Evolutionary conservation across 2,113 vertebrate species (phyloP).

Genomic region (Dryoscopus gambensis): DNA sequence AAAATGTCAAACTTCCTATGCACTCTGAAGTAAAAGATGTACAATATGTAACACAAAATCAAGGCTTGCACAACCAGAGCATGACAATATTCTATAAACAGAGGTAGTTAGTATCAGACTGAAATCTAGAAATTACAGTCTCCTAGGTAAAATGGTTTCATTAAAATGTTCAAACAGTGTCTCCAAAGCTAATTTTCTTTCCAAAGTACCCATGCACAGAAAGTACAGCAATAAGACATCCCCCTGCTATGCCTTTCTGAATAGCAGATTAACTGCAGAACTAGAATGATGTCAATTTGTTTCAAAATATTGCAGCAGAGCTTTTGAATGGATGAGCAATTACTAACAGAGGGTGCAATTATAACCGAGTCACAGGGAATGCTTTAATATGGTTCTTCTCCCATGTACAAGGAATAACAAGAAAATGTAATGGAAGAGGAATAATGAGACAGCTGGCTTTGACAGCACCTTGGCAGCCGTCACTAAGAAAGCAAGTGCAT

Average conservation of each 20-base stretch:
- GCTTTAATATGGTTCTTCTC: conserved; percentile 45
- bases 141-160: conserved; percentile 55
- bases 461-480: conserved; percentile 60
- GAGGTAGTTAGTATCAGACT: neutral
- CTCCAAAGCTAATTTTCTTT: conserved; percentile 54
- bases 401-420: conserved; percentile 43
- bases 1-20: neutral
- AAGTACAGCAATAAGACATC: conserved; percentile 54
- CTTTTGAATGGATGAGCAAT: conserved; percentile 69
- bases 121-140: conserved; percentile 39
- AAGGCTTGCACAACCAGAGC: neutral
- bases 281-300: conserved; percentile 68
- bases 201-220: conserved; percentile 44
- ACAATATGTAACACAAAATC: neutral
- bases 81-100: neutral
- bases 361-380: conserved; percentile 37
- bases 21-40: neutral
- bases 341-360: conserved; percentile 59
- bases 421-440: conserved; percentile 51
- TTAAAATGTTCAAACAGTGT: conserved; percentile 44
- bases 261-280: conserved; percentile 65
- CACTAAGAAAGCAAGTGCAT: conserved; percentile 50
- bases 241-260: conserved; percentile 62
- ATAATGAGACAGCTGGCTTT: conserved; percentile 57
- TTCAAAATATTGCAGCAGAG: conserved; percentile 72